Conservation (phyloP, 92 coral and sea anemone genomes). For the Epizoanthus scotinus region DNA sequence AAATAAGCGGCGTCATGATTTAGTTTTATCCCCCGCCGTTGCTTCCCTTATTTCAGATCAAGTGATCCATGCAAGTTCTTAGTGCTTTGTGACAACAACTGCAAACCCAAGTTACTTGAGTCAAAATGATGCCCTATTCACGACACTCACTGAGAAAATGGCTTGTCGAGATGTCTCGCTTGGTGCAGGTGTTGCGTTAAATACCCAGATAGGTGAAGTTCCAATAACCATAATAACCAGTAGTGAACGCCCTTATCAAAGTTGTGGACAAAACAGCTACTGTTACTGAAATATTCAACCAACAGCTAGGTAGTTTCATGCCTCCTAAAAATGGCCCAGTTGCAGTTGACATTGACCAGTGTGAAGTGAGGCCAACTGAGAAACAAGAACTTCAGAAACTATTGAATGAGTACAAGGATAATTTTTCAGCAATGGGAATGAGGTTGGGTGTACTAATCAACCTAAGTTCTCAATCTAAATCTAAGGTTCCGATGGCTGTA, state of each 20-base stretch:
- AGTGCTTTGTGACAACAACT: too few relatives aligned
- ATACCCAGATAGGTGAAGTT: too few relatives aligned
- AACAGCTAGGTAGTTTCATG: neutral
- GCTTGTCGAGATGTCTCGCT: too few relatives aligned
- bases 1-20: too few relatives aligned
- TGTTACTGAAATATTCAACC: constrained; percentile 22
- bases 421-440: constrained; percentile 5
- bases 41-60: too few relatives aligned
- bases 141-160: neutral
- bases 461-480: constrained; percentile 48
- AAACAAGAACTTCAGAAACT: constrained; percentile 31
- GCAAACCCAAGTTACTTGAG: too few relatives aligned
- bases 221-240: too few relatives aligned
- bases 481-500: constrained; percentile 55
- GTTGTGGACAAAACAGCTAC: constrained; percentile 30
- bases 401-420: neutral
- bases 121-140: too few relatives aligned
- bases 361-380: constrained; percentile 39
- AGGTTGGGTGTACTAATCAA: constrained; percentile 47
- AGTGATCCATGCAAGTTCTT: too few relatives aligned
- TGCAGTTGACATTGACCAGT: constrained; percentile 32
- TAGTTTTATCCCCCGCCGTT: too few relatives aligned
- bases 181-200: too few relatives aligned
- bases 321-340: constrained; percentile 24
- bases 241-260: too few relatives aligned